Base-by-base conservation (phyloP, 2,797 vertebrate species). In the Danio tinwini region DNA sequence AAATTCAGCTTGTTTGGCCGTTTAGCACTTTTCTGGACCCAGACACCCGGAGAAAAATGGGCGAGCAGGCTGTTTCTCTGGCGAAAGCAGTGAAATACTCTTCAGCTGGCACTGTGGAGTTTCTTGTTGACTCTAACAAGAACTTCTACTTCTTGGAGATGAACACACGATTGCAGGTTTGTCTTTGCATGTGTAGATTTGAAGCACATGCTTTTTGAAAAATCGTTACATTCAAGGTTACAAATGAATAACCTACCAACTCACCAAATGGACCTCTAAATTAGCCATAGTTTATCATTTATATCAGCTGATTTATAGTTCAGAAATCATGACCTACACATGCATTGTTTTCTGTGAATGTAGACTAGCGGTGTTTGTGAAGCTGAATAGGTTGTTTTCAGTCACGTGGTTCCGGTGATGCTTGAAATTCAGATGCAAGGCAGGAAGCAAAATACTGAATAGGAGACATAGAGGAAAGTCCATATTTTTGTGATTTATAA, bases 111-210 rank as follows among this genome's bases (percentile, higher is more conserved):
- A 99, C 98, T 0, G 98, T 99, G 72, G 98, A 99, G 93, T 99
- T 99, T 88, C 95, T 99, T 83, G 95, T 99, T 76, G 98, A 99
- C 84, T 96, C 97, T 0, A 90, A 88, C 72, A 99, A 95, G 90
- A 97, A 97, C 91, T 99, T 99, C 88, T 99, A 95, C 90, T 99
- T 99, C 88, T 93, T 99, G 81, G 98, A 99, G 93, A 99, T 99
- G 98, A 99, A 99, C 91, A 99, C 98, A 5, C 95, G 98, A 78
- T 94, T 99, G 52, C 98, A 99, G 97, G 98, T 98, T 88, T 52
- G 1, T 70, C 6, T 6, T 0, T n/a, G 17, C 17, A 45, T 47
- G 14, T 39, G 40, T 37, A 16, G 68, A 17, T 81, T 63, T 63
- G 69, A 42, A 53, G 37, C 29, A 5, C 6, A 13, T 7, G 8